These are phyloP conservation scores for Pteropus rufus DNA, from an alignment of 2,797 vertebrate genomes.

Conservation along the genomic window DNA sequence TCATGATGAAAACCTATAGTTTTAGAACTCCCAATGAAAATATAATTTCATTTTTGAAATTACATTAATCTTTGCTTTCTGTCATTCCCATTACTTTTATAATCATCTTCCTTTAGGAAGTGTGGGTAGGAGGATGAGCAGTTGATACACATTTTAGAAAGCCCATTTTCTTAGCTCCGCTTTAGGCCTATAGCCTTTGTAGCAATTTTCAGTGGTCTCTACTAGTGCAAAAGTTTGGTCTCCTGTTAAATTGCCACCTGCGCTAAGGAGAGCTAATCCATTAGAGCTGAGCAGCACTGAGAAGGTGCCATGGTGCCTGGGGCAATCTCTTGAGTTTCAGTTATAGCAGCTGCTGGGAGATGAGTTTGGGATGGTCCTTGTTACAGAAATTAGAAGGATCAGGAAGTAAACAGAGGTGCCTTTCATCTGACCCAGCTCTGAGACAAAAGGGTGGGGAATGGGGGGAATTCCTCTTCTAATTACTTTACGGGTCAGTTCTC, in stretches of 20 bases:
- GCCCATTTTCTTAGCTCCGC: conserved; percentile 57
- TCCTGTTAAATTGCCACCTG: conserved; percentile 87
- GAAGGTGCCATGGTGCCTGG: conserved; percentile 84
- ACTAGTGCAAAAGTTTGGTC: conserved; percentile 84
- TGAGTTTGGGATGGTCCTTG: conserved; percentile 89
- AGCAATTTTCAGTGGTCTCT: conserved; percentile 76
- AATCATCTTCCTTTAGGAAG: background rate
- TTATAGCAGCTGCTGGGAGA: conserved; percentile 90
- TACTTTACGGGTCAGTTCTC: conserved; percentile 94
- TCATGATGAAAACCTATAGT: background rate
- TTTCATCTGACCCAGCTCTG: conserved; percentile 91
- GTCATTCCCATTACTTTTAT: background rate
- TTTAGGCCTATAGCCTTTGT: conserved; percentile 77
- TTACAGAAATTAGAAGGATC: conserved; percentile 96
- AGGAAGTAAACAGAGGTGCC: conserved; percentile 95
- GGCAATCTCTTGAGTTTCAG: conserved; percentile 89
- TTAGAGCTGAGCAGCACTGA: conserved; percentile 86
- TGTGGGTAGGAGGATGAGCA: background rate
- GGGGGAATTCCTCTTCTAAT: conserved; percentile 93
- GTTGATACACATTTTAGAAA: conserved; percentile 63
- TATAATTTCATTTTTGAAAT: background rate
- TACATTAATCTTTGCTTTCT: background rate
- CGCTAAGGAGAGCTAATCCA: conserved; percentile 89
- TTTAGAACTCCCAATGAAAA: background rate
- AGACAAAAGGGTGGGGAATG: conserved; percentile 78